phyloP scores from a whole-genome alignment of 2,888 invertebrate species.

The Notodonta dromedarius region DNA sequence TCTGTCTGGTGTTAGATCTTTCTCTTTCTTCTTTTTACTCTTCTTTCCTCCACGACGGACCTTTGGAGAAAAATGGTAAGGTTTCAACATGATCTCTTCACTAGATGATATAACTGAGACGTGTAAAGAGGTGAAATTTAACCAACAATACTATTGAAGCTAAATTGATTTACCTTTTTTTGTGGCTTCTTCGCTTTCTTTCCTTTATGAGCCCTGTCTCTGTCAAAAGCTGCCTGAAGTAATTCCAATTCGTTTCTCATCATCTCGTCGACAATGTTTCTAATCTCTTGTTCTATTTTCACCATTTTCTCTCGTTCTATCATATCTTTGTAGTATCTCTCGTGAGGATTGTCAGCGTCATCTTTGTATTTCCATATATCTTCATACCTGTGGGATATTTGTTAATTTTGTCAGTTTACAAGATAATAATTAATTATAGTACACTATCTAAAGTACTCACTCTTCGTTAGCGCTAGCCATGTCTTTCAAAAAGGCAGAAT shows the following conservation, averaged over 20 bases:
- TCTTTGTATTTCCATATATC: conserved; percentile 93
- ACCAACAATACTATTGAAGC: no score
- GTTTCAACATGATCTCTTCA: no score
- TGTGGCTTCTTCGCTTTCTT: conserved; percentile 91
- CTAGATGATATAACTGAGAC: no score
- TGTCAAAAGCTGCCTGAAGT: conserved; percentile 89
- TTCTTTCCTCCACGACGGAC: conserved; percentile 93
- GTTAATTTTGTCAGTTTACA: background rate
- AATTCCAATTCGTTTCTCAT: conserved; percentile 88
- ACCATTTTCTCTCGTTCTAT: conserved; percentile 92
- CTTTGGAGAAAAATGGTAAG: conserved; percentile 48
- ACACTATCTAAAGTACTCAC: conserved; percentile 61
- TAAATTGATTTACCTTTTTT: conserved; percentile 80
- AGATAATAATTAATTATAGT: background rate
- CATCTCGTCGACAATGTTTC: conserved; percentile 91
- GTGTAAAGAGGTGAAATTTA: no score
- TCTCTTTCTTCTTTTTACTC: conserved; percentile 96
- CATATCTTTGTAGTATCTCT: conserved; percentile 91
- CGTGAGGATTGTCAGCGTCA: conserved; percentile 89
- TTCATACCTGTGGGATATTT: conserved; percentile 81
- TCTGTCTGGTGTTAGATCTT: conserved; percentile 96
- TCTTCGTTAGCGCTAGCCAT: conserved; percentile 89
- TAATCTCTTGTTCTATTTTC: conserved; percentile 92
- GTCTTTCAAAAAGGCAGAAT: conserved; percentile 89
- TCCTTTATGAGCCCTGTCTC: conserved; percentile 88